These are phyloP conservation scores for Herminia tarsipennalis DNA, from an alignment of 2,888 invertebrate species.

Conservation along the genomic window DNA sequence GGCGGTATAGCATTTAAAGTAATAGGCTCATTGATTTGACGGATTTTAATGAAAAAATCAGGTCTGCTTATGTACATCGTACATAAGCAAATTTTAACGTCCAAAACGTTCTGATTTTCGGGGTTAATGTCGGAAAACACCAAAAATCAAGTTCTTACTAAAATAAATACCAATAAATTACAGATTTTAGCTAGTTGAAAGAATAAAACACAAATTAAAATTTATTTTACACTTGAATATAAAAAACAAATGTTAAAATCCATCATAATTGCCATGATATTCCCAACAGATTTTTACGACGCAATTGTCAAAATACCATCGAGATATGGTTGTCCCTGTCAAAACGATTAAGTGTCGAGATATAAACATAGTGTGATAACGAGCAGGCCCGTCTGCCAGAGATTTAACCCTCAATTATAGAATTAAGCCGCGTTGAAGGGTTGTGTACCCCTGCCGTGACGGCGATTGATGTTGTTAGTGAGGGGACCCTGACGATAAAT, in stretches of 20 bases:
- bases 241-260: background rate
- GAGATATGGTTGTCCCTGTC: constrained; percentile 55
- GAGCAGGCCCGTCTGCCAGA: constrained; percentile 73
- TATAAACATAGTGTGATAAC: constrained; percentile 73
- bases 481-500: constrained; percentile 11
- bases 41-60: too few relatives aligned
- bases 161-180: too few relatives aligned
- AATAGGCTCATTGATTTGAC: too few relatives aligned
- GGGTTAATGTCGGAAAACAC: too few relatives aligned
- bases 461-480: constrained; percentile 56
- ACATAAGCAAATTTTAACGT: too few relatives aligned
- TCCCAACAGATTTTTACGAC: constrained; percentile 33
- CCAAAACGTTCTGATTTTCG: too few relatives aligned
- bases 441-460: constrained; percentile 66
- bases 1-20: too few relatives aligned
- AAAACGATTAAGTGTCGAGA: constrained; percentile 51
- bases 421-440: constrained; percentile 81
- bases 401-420: constrained; percentile 85
- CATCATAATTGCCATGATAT: constrained; percentile 7
- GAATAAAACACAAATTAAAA: too few relatives aligned
- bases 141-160: too few relatives aligned
- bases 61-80: too few relatives aligned
- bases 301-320: constrained; percentile 60
- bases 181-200: too few relatives aligned
- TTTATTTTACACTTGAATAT: background rate